Evolutionary conservation across 1,140 invertebrate genomes (phyloP), one percentile per base, ranked within the genome.

Genomic region (Brachionus plicatilis): DNA sequence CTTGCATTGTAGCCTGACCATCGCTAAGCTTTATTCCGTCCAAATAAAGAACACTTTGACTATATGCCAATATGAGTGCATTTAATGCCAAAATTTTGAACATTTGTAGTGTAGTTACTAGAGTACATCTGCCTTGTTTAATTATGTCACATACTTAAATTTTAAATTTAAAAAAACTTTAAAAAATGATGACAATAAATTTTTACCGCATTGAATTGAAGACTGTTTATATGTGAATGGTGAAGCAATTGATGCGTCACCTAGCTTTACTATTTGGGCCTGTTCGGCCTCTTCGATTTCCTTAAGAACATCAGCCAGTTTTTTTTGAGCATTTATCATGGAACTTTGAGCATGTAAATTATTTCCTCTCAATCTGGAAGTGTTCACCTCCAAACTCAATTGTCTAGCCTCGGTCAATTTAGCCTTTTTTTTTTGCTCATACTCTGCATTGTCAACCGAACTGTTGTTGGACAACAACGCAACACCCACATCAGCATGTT

Each of bases 31-130:
- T 99, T 76, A 99, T 95, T 29, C 97, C 97, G 90, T 99, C 96
- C 85, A 99, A 92, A 88, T 99, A 99, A 0, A 99, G 91, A 8
- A 99, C 97, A 29, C 96, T 99, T 90, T 99, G 97, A 88, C 96
- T 96, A 91, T 99, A 99, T 0, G 98, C 98, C 53, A 98, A 91
- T 83, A 99, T 95, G 0, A 99, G 92, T 0, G 98, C 97, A 90
- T 99, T 99, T n/a, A 99, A 89, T 0, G 98, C 98, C 47, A 99
- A 90, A 86, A 99, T 99, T 92, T 99, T 99, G 89, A 99, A 99
- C 98, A 99, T 99, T 90, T 99, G 98, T 53, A 99, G 90, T 0
- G 98, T 99, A 1, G 97, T 99, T 0, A 99, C 97, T 50, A 99
- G 90, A 0, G 98, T 99, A 89, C 98, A 99, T 45, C 98, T 92